Base-by-base conservation (phyloP, 2,113 vertebrate genomes). In the Apaloderma vittatum region DNA sequence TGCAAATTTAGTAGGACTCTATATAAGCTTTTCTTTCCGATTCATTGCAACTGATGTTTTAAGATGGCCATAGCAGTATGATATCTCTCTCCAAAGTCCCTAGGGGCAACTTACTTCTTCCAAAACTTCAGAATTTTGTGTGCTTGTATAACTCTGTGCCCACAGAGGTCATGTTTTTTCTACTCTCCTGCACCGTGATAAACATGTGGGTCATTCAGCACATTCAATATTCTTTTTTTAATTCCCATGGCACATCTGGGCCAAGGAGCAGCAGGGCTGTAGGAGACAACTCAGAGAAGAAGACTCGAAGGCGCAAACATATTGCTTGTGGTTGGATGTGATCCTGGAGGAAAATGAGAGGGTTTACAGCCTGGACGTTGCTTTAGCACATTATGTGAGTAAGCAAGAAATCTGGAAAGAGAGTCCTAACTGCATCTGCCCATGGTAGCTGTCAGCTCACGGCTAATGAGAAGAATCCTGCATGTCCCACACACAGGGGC, bases 361-460 rank as follows among this genome's bases (percentile, higher is more conserved):
- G 11, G 15, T 67, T 86, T 96, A 67, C 45, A 83, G 82, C 8
- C 40, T 88, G n/a, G 19, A 70, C 80, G n/a, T 29, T 74, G 10
- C 65, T 86, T 83, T 26, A 88, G 76, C 68, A 77, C 36, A 30
- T 55, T 73, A 29, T 71, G 51, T 43, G 26, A 57, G 21, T 40
- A 88, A 92, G 72, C 34, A 57, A 86, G 40, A 61, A 80, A 78
- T 73, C 76, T 66, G 62, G 74, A 86, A 83, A 77, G 67, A 76
- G 21, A 81, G 29, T 74, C 45, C 52, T 67, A 86, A 59, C 65
- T 74, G 80, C 63, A 88, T 61, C 70, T 92, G 68, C 66, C 66
- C n/a, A 54, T 27, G 73, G 65, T 52, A 78, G 52, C 75, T 66
- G 20, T 57, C 61, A 63, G 63, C 37, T 15, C 27, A 32, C 52